Evolutionary conservation across 2,113 vertebrate species (phyloP), one percentile per base, ranked within the genome.

Genomic region (Coracopsis vasa): DNA sequence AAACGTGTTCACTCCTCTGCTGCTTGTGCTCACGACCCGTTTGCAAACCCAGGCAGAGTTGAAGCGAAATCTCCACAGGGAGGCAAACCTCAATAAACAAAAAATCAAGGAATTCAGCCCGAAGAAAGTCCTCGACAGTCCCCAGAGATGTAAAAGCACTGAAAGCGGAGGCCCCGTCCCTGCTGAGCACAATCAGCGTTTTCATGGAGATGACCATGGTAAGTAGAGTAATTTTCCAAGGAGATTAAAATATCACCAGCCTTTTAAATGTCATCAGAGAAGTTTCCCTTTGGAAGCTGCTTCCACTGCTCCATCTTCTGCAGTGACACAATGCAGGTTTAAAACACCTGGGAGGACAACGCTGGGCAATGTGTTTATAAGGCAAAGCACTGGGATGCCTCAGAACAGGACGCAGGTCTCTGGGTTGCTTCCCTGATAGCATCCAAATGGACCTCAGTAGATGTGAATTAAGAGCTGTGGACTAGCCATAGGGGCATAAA

Each of bases 31-130:
- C 70, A 92, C 24, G 50, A 86, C 78, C 95, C 16, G 11, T 97
- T 97, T 98, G 91, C 96, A 96, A 97, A 95, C 72, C 13, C 98
- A 98, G 95, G 91, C 67, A n/a, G 97, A 98, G 93, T 51, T 96
- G 92, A 98, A 95, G 95, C 50, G 92, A 54, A 96, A 86, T 92
- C 96, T 98, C 97, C 97, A 88, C 25, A 83, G 78, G 90, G 97
- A 98, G 54, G 80, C 66, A 13, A 97, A 90, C 91, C 93, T 95
- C 86, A 95, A 67, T 73, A 84, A 97, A 65, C 94, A 95, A 62
- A 98, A 97, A 78, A 45, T 4, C 19, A 92, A 73, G 60, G 97
- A 97, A 72, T 86, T 80, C n/a, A 95, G 92, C 70, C 29, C 85
- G 2, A 78, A 94, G 71, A 95, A 97, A 77, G 74, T 45, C 79